Percentiles rank a stretch among this genome's conserved stretches.
Evolutionary conservation across 2,113 vertebrate genomes (phyloP).

Genomic region (Rhynchomys soricoides): DNA sequence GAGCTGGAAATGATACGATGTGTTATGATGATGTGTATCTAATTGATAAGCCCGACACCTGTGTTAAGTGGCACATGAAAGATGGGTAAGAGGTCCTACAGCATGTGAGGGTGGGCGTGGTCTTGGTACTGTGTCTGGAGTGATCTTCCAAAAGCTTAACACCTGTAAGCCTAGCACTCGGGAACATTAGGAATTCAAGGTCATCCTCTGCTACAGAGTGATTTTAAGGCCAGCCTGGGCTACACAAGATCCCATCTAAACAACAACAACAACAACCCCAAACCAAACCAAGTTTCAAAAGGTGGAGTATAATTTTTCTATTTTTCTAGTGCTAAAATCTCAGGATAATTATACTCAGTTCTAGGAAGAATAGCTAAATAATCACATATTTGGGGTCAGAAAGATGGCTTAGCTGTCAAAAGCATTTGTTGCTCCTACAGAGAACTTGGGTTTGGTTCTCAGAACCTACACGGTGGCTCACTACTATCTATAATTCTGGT

Average conservation of each 20-base stretch:
- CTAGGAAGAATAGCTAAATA: conserved; percentile 34
- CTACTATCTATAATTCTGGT: neutral
- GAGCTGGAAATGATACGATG: neutral
- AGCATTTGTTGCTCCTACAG: neutral
- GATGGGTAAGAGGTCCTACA: rapidly evolving
- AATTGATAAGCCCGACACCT: neutral
- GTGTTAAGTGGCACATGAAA: neutral
- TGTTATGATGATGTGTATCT: neutral
- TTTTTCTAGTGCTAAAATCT: conserved; percentile 31
- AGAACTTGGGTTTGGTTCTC: neutral
- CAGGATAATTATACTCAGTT: neutral
- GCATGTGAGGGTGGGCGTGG: rapidly evolving
- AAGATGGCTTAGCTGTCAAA: neutral
- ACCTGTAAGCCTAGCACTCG: neutral
- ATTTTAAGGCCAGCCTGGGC: neutral
- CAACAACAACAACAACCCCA: neutral
- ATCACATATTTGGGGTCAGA: neutral
- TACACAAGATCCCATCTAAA: neutral
- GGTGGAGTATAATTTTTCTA: neutral
- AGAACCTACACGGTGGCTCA: too few species aligned
- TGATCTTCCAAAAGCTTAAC: neutral
- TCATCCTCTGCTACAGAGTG: neutral
- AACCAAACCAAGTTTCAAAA: neutral
- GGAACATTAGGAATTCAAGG: neutral
- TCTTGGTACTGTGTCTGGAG: neutral